These are phyloP conservation scores for Euphonia xanthogaster DNA, from an alignment of 2,797 vertebrate species.

Conservation along the genomic window DNA sequence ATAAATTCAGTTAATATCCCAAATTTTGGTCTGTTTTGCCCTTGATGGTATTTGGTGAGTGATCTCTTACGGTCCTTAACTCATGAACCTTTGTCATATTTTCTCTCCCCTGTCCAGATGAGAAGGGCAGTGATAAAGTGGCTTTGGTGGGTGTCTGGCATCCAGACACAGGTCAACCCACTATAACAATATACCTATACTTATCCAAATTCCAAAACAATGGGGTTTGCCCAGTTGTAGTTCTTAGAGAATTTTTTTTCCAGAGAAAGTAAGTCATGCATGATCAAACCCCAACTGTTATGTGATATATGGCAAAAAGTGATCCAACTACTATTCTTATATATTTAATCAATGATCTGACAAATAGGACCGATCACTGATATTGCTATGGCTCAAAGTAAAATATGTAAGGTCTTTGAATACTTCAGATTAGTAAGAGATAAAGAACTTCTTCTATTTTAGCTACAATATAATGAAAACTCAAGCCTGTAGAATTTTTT, in stretches of 20 bases:
- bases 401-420: neutral
- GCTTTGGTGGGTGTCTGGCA: neutral
- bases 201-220: neutral
- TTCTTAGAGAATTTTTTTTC: neutral
- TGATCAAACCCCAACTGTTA: neutral
- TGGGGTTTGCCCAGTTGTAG: neutral
- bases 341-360: neutral
- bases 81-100: neutral
- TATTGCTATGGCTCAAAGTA: neutral
- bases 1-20: neutral
- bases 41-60: neutral
- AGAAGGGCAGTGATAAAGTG: neutral
- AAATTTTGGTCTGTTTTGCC: neutral
- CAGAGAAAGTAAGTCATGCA: neutral
- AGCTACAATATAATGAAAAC: neutral
- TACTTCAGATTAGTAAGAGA: neutral
- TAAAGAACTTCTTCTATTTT: neutral
- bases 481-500: neutral
- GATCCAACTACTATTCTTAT: neutral
- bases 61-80: neutral
- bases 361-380: neutral
- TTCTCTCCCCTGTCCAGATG: neutral
- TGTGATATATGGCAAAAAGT: neutral
- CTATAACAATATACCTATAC: neutral
- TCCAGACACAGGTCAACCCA: neutral